A percentile compares a stretch with the other conserved stretches of the same genome.
phyloP scores from a whole-genome alignment of 2,888 invertebrate species.

The Corythucha ciliata region DNA sequence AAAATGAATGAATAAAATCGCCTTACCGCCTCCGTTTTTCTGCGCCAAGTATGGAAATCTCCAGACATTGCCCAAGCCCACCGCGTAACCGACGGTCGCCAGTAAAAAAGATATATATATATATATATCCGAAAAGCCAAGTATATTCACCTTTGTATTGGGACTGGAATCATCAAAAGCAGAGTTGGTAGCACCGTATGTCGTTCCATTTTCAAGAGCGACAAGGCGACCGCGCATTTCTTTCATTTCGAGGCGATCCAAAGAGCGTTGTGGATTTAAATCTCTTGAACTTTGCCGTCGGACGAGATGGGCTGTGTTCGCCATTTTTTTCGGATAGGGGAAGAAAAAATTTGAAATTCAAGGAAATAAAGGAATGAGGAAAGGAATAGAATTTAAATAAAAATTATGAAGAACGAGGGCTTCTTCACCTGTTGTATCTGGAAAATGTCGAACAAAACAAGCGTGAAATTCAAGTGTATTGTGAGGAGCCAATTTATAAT shows the following conservation, averaged over 20 bases:
- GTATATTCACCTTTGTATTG: constrained; percentile 37
- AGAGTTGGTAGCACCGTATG: constrained; percentile 79
- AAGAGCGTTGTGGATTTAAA: constrained; percentile 64
- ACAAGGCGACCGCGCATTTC: constrained; percentile 74
- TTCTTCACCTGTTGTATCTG: too few species aligned
- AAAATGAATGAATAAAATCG: too few species aligned
- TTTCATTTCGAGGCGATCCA: constrained; percentile 77
- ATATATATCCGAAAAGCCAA: background rate
- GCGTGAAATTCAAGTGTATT: too few species aligned
- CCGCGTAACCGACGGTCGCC: constrained; percentile 91
- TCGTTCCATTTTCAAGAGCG: constrained; percentile 52
- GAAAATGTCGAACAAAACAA: too few species aligned
- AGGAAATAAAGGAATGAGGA: too few species aligned
- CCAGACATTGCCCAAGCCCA: constrained; percentile 92
- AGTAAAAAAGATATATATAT: constrained; percentile 58
- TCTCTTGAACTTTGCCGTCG: constrained; percentile 82
- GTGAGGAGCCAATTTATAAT: too few species aligned
- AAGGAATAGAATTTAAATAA: too few species aligned
- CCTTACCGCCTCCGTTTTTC: constrained; percentile 79
- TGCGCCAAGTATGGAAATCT: constrained; percentile 90
- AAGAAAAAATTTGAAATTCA: too few species aligned
- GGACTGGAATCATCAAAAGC: constrained; percentile 62
- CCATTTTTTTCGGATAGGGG: constrained; percentile 62
- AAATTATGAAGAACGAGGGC: too few species aligned
- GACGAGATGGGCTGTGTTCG: constrained; percentile 81